phyloP scores from a whole-genome alignment of 2,888 invertebrate species.

The Steinernema hermaphroditum region DNA sequence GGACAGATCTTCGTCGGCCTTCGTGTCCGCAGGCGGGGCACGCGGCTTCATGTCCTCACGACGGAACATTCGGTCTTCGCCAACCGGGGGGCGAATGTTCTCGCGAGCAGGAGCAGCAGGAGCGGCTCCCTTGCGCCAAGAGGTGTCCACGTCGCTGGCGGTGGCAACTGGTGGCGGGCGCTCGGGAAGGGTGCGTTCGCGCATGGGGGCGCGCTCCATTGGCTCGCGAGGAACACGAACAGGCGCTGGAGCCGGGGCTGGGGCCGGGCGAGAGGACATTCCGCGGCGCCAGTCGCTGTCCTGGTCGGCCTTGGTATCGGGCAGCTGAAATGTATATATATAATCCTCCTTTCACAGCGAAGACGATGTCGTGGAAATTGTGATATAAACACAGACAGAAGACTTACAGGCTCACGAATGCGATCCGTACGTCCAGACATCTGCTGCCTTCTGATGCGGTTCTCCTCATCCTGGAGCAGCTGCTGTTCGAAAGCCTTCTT shows the following conservation, averaged over 20 bases:
- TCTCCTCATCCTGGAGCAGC: slow-evolving; percentile 44
- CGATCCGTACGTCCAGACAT: slow-evolving; percentile 47
- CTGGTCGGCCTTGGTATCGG: slow-evolving; percentile 30
- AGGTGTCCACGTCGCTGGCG: slow-evolving; percentile 25
- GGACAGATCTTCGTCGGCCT: background rate
- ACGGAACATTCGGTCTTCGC: background rate
- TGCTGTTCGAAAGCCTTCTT: slow-evolving; percentile 28
- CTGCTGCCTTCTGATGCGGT: slow-evolving; percentile 46
- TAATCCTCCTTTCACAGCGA: slow-evolving; percentile 14
- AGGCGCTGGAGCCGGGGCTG: slow-evolving; percentile 13
- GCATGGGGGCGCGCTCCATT: background rate
- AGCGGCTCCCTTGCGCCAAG: slow-evolving; percentile 30
- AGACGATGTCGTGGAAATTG: background rate
- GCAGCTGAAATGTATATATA: slow-evolving; percentile 13
- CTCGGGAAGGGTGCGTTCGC: background rate
- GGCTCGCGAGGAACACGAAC: no score
- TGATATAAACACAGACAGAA: background rate
- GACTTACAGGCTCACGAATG: slow-evolving; percentile 16
- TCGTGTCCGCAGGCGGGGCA: background rate
- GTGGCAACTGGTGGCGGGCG: background rate
- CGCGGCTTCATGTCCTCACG: slow-evolving; percentile 7
- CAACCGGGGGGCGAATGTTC: background rate
- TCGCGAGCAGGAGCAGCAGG: slow-evolving; percentile 8
- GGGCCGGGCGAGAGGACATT: slow-evolving; percentile 26
- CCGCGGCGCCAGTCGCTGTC: slow-evolving; percentile 33